Base-by-base conservation (phyloP, 2,888 invertebrate genomes). In the Agrotis ipsilon region DNA sequence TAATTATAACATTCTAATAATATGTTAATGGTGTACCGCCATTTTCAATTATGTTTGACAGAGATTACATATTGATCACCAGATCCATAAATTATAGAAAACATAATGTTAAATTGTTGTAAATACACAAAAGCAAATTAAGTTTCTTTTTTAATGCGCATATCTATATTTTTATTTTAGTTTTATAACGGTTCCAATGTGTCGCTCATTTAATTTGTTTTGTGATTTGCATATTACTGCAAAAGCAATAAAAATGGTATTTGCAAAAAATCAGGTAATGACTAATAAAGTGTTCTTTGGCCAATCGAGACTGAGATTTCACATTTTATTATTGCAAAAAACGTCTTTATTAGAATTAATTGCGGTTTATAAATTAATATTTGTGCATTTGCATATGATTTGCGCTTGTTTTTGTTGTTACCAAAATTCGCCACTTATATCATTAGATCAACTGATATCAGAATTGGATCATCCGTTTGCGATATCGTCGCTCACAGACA, bases 181-280 rank as follows among this genome's bases (percentile, higher is more conserved):
- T 66, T 55, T 52, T 54, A 63, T 75, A 83, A 80, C 78, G 72
- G 82, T 72, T 65, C 18, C 24, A 52, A 45, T 65, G 52, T 78
- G n/a, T 59, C 16, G 51, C 16, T 71, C 75, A 83, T 80, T 85
- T 80, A 78, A 85, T 87, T 85, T 81, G 68, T 72, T 64, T 54
- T 21, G 62, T 65, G 59, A 83, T 83, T 86, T 85, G 78, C 81
- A 83, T 87, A 83, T 78, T 82, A 79, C 82, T 81, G 72, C 79
- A 78, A 69, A 65, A 69, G 75, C 68, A 72, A 83, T 88, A 86
- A 87, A n/a, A 85, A 85, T 76, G 24, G 68, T 67, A 65, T 76
- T 78, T 69, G 48, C 19, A 77, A 83, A 82, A 81, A 86, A 76
- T 21, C 19, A 21, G 32, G 83, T 86, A 84, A 81, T 84, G 69